These are phyloP conservation scores for Sphecodes monilicornis DNA, from an alignment of 2,888 invertebrate species.

Conservation along the genomic window DNA sequence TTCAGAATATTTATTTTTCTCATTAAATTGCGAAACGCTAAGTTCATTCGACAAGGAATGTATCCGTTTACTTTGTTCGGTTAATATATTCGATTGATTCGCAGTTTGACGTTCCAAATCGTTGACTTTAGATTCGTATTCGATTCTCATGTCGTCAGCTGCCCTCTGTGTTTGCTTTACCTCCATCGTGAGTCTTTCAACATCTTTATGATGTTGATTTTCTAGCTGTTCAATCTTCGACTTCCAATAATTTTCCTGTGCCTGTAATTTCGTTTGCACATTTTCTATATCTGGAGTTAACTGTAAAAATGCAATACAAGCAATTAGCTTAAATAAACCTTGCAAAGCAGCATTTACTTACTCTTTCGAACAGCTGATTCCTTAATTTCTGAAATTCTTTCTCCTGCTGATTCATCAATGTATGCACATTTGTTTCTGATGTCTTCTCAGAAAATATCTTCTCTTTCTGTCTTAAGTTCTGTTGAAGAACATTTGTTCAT, in stretches of 20 bases:
- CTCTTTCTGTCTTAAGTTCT: constrained; percentile 74
- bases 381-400: constrained; percentile 85
- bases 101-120: constrained; percentile 76
- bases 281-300: constrained; percentile 76
- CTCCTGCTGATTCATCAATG: constrained; percentile 86
- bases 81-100: constrained; percentile 75
- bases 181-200: constrained; percentile 77
- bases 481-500: constrained; percentile 37
- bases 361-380: constrained; percentile 84
- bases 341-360: constrained; percentile 37
- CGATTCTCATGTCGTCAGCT: constrained; percentile 72
- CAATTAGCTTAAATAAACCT: not conserved
- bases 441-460: constrained; percentile 76
- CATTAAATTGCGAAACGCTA: constrained; percentile 50
- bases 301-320: constrained; percentile 59
- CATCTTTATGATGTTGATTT: constrained; percentile 77
- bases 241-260: constrained; percentile 81
- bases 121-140: constrained; percentile 78
- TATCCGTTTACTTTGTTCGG: constrained; percentile 75
- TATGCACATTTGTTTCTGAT: constrained; percentile 83
- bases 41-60: constrained; percentile 63
- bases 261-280: constrained; percentile 75
- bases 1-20: constrained; percentile 27
- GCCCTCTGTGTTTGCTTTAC: constrained; percentile 77
- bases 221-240: constrained; percentile 80